Base-by-base conservation (phyloP, 2,888 invertebrate genomes). In the Drosophila hawaiiensis region DNA sequence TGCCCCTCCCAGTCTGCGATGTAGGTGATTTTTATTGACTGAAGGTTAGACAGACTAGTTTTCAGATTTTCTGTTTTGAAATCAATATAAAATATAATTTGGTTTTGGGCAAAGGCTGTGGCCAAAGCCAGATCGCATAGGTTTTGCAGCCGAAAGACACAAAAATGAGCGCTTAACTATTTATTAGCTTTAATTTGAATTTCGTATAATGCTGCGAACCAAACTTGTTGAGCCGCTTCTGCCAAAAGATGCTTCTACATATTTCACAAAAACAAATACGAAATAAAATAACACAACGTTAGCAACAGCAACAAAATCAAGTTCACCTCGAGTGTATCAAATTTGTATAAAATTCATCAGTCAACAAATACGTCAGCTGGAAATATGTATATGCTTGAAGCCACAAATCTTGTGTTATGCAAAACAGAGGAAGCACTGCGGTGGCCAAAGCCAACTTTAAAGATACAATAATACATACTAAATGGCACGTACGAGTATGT, bases 311-410 rank as follows among this genome's bases (percentile, higher is more conserved):
- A 64, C 82, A 70, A 76, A 80, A 90, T 90, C 92, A 91, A 75
- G 92, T 91, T 92, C 85, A 90, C 91, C 92, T 91, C 92, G 90
- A 89, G 80, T 80, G 76, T 86, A 82, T 82, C 82, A 89, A 84
- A 85, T 87, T 84, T 83, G 80, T 84, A 89, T 84, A 89, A 85
- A 90, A 90, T 89, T 86, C 86, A 89, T 86, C 88, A 89, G 86
- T 70, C 79, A 73, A 81, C 88, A 84, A 75, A 85, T 81, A 85
- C 89, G 84, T 88, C 90, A 90, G 82, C 74, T 77, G 66, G 72
- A 76, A 80, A 84, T 70, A 58, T 33, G 25, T 39, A 31, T 22
- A 50, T 74, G 64, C 56, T 67, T 41, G 59, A 55, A 80, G 78
- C 78, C 72, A 78, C 82, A 81, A 74, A 53, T 68, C 69, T 84